Conservation (phyloP, 2,113 vertebrate species). For the Sinosuthora webbiana region DNA sequence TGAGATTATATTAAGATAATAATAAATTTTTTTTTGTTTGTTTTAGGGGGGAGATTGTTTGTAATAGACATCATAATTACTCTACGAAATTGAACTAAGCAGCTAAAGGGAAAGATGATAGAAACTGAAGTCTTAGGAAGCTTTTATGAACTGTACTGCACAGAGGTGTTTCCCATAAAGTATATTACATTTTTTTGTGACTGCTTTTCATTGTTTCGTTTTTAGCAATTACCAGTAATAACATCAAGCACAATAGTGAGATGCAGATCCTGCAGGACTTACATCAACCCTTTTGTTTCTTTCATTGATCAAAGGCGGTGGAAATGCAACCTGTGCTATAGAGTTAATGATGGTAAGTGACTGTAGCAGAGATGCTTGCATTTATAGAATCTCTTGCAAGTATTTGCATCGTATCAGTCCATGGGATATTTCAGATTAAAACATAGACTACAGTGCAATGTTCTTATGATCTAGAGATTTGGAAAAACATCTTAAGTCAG, state of each 20-base stretch:
- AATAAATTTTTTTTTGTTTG: background rate
- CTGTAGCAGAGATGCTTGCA: background rate
- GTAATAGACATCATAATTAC: background rate
- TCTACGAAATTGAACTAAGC: background rate
- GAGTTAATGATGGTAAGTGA: slow-evolving; percentile 91
- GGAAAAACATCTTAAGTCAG: background rate
- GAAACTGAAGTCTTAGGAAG: background rate
- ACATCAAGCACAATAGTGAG: slow-evolving; percentile 96
- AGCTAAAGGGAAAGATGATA: background rate
- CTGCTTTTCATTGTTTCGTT: background rate
- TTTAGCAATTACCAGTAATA: slow-evolving; percentile 94
- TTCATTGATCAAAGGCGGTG: slow-evolving; percentile 96
- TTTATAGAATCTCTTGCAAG: background rate
- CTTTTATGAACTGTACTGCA: background rate
- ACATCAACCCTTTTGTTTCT: slow-evolving; percentile 97
- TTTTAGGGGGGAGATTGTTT: background rate
- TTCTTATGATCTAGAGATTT: background rate
- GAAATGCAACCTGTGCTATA: slow-evolving; percentile 97
- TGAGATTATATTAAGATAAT: background rate
- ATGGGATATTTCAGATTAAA: background rate
- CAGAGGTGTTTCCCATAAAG: background rate
- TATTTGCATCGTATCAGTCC: background rate
- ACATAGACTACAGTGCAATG: background rate
- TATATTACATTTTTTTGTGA: background rate
- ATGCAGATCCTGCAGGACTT: slow-evolving; percentile 93